Base-by-base conservation (phyloP, 1,140 invertebrate species). In the Drosophila gunungcola region DNA sequence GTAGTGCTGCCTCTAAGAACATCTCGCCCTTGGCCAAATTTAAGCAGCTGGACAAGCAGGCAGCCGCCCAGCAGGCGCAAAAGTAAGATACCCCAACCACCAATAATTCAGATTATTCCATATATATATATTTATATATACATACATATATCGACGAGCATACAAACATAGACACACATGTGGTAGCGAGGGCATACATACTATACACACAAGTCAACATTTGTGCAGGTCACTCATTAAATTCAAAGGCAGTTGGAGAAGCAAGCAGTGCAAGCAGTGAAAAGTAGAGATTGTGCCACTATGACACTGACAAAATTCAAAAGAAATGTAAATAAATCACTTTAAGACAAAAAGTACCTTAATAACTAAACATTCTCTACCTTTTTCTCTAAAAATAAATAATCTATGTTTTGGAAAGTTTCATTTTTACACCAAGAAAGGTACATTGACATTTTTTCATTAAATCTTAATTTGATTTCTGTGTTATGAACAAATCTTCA, bases 1-100 rank as follows among this genome's bases (percentile, higher is more conserved):
- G 93, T 92, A 93, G 92, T 94, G 84, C 84, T 73, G 94, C 93
- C 89, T 82, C 93, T 63, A 96, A 96, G 92, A 94, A 96, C 63
- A 94, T 96, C 85, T 97, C 96, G 80, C 96, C 97, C 64, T 97
- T 97, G 93, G 95, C 96, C 90, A 97, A 97, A 94, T 98, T 98
- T 94, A 95, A 96, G 91, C 96, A 97, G 94, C 94, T 97, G 92
- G 97, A 98, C 93, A 95, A 96, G 91, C 96, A 97, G 93, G 82
- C 82, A 13, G 96, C 96, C 92, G 96, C 96, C 85, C 93, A 94
- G 61, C 93, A 94, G 90, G 95, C 94, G 78, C 95, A 96, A 93
- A 97, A 96, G 96, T 97, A 94, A 94, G 93, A 91, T 45, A 12
- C 10, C 3, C 16, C 16, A 32, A 1, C 12, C 51, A 25, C 7